Percentiles rank a stretch among this genome's conserved stretches.
Conservation (phyloP, 1,140 invertebrate genomes). For the Drosophila hydei region DNA sequence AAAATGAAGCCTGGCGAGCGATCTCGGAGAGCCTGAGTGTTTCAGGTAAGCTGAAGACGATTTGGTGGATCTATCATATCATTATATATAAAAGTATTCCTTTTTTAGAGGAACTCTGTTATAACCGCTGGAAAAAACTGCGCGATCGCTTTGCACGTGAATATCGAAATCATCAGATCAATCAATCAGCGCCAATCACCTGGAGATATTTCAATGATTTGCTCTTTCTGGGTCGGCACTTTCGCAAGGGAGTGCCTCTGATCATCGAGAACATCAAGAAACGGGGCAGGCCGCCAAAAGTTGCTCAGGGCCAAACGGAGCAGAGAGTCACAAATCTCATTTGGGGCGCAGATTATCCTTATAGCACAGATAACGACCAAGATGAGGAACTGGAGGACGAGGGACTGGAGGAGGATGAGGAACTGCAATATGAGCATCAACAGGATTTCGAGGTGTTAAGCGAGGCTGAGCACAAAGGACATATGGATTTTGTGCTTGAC, state of each 20-base stretch:
- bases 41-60: constrained; percentile 45
- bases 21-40: constrained; percentile 67
- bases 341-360: constrained; percentile 67
- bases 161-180: constrained; percentile 70
- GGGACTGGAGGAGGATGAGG: constrained; percentile 48
- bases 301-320: neutral
- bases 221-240: constrained; percentile 65
- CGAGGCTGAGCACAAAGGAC: constrained; percentile 37
- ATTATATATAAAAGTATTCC: neutral
- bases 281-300: constrained; percentile 61
- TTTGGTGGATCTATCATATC: no score
- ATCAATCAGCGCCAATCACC: constrained; percentile 52
- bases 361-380: constrained; percentile 62
- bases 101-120: constrained; percentile 65
- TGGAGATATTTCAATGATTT: constrained; percentile 73
- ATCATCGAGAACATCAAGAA: constrained; percentile 63
- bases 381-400: constrained; percentile 61
- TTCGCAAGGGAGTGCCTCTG: constrained; percentile 69
- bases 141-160: constrained; percentile 75
- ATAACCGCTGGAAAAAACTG: constrained; percentile 79
- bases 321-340: constrained; percentile 9
- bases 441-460: constrained; percentile 56
- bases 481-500: constrained; percentile 19
- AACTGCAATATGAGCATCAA: constrained; percentile 44
- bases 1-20: constrained; percentile 71